A percentile compares a stretch with the other conserved stretches of the same genome.
Conservation (phyloP, 1,140 invertebrate species). For the Eulimnadia texana region DNA sequence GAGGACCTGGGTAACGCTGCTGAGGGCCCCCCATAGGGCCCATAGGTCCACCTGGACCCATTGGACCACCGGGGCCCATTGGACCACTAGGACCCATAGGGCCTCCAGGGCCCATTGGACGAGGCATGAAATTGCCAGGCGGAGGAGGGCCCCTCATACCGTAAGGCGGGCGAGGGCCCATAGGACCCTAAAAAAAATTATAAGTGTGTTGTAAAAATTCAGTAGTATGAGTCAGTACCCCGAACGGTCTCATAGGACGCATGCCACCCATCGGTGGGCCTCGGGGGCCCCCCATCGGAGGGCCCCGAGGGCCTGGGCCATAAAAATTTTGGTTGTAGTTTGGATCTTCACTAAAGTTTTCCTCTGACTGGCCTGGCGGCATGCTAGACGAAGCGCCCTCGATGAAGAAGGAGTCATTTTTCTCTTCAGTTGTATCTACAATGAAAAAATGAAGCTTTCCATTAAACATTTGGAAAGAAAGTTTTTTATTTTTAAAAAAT, state of each 20-base stretch:
- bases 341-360: slow-evolving; percentile 4
- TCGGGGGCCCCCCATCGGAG: slow-evolving; percentile 11
- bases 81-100: not conserved
- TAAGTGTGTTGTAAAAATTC: not conserved
- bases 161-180: not conserved
- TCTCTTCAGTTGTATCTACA: not conserved
- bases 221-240: not conserved
- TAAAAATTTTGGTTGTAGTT: not conserved
- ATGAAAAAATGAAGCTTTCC: not conserved
- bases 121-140: not conserved
- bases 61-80: slow-evolving; percentile 3
- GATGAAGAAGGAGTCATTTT: slow-evolving; percentile 10
- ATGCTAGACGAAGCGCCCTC: not conserved
- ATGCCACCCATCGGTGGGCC: slow-evolving; percentile 4
- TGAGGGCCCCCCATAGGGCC: not conserved
- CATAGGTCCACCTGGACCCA: slow-evolving; percentile 1
- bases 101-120: not conserved
- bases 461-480: not conserved
- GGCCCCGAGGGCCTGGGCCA: not conserved
- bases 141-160: not conserved
- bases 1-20: not conserved
- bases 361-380: not conserved
- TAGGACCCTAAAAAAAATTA: not conserved
- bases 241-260: not conserved
- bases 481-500: not conserved